Conservation (phyloP, 2,797 vertebrate species). For the Lacerta agilis region DNA sequence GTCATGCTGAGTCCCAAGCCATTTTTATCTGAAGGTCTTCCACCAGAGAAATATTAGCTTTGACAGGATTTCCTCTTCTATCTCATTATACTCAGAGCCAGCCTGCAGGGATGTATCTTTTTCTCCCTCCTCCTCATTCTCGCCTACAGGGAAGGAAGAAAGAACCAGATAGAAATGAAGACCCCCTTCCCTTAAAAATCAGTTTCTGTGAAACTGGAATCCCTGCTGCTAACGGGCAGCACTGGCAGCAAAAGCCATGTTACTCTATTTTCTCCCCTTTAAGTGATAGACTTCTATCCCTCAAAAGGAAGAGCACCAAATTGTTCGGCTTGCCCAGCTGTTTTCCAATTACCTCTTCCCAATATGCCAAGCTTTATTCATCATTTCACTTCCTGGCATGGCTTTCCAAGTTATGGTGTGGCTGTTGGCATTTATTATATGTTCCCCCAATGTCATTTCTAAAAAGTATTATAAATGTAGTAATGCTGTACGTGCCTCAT, state of each 20-base stretch:
- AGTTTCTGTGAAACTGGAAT: constrained; percentile 33
- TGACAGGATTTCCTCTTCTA: constrained; percentile 55
- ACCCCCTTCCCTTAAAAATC: constrained; percentile 35
- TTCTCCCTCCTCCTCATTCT: constrained; percentile 7
- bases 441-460: not conserved
- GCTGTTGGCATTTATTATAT: not conserved
- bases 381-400: not conserved
- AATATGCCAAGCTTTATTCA: constrained; percentile 4
- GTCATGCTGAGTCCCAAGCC: constrained; percentile 12
- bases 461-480: not conserved
- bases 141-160: constrained; percentile 46
- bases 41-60: constrained; percentile 31
- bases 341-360: constrained; percentile 1
- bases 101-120: constrained; percentile 33
- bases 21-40: constrained; percentile 50
- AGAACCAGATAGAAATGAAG: constrained; percentile 48
- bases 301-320: not conserved
- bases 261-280: constrained; percentile 40
- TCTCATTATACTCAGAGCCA: constrained; percentile 59
- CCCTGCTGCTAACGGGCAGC: constrained; percentile 29
- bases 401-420: not conserved
- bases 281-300: constrained; percentile 8
- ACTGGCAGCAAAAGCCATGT: constrained; percentile 11
- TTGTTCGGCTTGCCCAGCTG: fast-evolving
- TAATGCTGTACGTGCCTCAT: not conserved